Evolutionary conservation across 2,113 vertebrate genomes (phyloP).

Genomic region (Danio rerio): GRCz12tu NC_133182.1:51591501-51592000

Average conservation of each 20-base stretch:
- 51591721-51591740: conserved; percentile 62
- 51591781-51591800: conserved; percentile 56
- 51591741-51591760: conserved; percentile 64
- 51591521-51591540: too few species aligned
- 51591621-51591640: background rate
- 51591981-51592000: conserved; percentile 51
- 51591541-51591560: background rate
- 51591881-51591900: conserved; percentile 58
- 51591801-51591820: conserved; percentile 64
- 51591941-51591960: conserved; percentile 54
- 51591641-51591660: background rate
- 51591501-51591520: too few species aligned
- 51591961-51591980: conserved; percentile 40
- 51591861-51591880: conserved; percentile 66
- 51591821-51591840: conserved; percentile 69
- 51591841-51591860: conserved; percentile 70
- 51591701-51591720: conserved; percentile 38
- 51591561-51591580: background rate
- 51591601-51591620: conserved; percentile 55
- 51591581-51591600: conserved; percentile 6
- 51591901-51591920: conserved; percentile 65
- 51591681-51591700: conserved; percentile 27
- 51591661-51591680: conserved; percentile 30
- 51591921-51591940: conserved; percentile 45
- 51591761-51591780: conserved; percentile 58